Evolutionary conservation across 2,888 invertebrate species (phyloP).

Genomic region (Leptopilina syphax): DNA sequence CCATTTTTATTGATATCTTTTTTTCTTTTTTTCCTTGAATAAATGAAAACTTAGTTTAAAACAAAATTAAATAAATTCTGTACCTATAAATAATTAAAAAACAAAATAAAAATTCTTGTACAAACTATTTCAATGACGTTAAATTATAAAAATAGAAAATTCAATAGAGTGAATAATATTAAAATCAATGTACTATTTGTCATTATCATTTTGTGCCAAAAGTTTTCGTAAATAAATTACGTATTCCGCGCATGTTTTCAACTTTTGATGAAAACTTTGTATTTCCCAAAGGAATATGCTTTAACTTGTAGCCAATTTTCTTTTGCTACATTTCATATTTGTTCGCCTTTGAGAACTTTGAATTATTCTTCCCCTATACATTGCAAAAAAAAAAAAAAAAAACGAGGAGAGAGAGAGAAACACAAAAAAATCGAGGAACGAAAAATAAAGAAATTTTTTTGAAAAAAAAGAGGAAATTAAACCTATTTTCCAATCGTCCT

Average conservation of each 20-base stretch:
- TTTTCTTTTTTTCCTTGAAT: too few species aligned
- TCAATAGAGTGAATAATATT: background rate
- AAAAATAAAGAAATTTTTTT: background rate
- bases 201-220: background rate
- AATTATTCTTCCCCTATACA: background rate
- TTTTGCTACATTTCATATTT: conserved; percentile 11
- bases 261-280: conserved; percentile 25
- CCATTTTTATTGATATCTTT: too few species aligned
- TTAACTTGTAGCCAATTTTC: conserved; percentile 18
- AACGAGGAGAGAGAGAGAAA: background rate
- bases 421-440: background rate
- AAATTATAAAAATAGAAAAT: background rate
- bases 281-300: conserved; percentile 28
- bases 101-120: too few species aligned
- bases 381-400: background rate
- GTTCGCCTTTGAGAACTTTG: background rate
- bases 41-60: too few species aligned
- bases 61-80: too few species aligned
- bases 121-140: too few species aligned
- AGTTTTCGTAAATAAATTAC: conserved; percentile 10
- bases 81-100: too few species aligned
- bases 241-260: background rate
- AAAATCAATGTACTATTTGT: background rate
- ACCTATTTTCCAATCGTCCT: background rate
- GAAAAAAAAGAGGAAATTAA: background rate